phyloP scores from a whole-genome alignment of 2,888 invertebrate genomes.

The Pedicia rivosa region DNA sequence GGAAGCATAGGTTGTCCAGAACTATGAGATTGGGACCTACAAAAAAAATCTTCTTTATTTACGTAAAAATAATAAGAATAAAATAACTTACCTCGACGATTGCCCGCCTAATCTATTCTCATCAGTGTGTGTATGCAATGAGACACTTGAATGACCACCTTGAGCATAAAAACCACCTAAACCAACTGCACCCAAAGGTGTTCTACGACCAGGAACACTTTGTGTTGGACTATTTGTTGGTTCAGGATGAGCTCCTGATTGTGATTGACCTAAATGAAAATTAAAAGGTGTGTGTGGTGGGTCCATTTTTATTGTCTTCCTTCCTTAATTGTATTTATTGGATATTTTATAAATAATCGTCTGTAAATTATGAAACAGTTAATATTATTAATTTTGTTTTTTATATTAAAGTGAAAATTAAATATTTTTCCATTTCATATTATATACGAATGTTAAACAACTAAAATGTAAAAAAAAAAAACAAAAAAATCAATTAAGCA shows the following conservation, averaged over 20 bases:
- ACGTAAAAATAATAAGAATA: slow-evolving; percentile 21
- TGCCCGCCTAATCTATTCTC: slow-evolving; percentile 45
- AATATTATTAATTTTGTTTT: no score
- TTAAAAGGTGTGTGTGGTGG: slow-evolving; percentile 3
- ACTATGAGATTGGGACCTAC: slow-evolving; percentile 15
- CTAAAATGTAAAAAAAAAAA: no score
- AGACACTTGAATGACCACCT: slow-evolving; percentile 36
- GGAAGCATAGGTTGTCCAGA: slow-evolving; percentile 14
- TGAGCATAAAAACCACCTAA: slow-evolving; percentile 80
- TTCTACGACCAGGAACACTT: slow-evolving; percentile 49
- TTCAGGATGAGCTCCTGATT: slow-evolving; percentile 1
- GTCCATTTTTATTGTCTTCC: background rate
- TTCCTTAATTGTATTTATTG: no score
- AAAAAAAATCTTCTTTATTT: slow-evolving; percentile 9
- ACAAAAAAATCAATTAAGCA: no score
- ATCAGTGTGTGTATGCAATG: slow-evolving; percentile 41
- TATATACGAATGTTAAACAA: no score
- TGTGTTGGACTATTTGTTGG: slow-evolving; percentile 30
- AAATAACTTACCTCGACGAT: slow-evolving; percentile 39
- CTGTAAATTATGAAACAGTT: no score
- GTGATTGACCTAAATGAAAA: slow-evolving; percentile 4
- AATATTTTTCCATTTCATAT: no score
- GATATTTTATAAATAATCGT: no score
- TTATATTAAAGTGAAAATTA: no score
- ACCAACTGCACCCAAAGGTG: slow-evolving; percentile 70